Percentiles rank a stretch among this genome's conserved stretches.
phyloP scores from a whole-genome alignment of 2,888 invertebrate species.

The Spodoptera picta region DNA sequence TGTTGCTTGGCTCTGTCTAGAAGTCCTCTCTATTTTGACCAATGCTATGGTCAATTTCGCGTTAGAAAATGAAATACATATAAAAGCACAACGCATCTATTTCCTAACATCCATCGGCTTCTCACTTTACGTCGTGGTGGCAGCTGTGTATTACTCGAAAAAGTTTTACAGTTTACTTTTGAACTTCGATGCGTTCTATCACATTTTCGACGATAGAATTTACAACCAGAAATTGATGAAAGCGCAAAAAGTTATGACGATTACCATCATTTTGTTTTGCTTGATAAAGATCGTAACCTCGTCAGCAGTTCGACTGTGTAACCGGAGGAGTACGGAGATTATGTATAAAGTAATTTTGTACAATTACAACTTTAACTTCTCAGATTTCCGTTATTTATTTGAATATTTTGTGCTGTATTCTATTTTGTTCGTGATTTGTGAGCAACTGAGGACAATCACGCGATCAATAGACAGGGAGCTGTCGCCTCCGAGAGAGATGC shows the following conservation, averaged over 20 bases:
- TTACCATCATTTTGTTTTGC: conserved; percentile 1
- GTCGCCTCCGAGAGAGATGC: not conserved
- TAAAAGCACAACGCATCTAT: conserved; percentile 14
- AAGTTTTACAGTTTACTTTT: conserved; percentile 29
- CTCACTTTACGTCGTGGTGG: conserved; percentile 32
- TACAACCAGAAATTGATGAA: conserved; percentile 30
- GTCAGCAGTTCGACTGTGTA: not conserved
- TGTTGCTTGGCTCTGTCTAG: conserved; percentile 20
- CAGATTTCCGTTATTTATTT: conserved; percentile 53
- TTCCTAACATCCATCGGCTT: conserved; percentile 27
- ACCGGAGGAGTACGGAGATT: not conserved
- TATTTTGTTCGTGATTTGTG: conserved; percentile 55
- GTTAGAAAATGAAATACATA: not conserved
- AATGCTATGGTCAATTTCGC: not conserved
- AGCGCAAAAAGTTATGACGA: conserved; percentile 24
- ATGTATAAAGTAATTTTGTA: not conserved
- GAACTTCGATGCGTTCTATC: conserved; percentile 37
- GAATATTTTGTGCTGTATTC: conserved; percentile 57
- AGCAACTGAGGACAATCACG: conserved; percentile 58
- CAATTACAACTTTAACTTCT: conserved; percentile 33
- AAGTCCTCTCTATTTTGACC: not conserved
- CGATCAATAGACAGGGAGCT: conserved; percentile 46
- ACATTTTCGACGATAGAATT: conserved; percentile 17
- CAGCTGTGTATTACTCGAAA: conserved; percentile 32
- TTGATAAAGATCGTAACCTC: not conserved